Percentiles rank a stretch among this genome's conserved stretches.
phyloP scores from a whole-genome alignment of 1,140 invertebrate genomes.

The Hypothenemus hampei region DNA sequence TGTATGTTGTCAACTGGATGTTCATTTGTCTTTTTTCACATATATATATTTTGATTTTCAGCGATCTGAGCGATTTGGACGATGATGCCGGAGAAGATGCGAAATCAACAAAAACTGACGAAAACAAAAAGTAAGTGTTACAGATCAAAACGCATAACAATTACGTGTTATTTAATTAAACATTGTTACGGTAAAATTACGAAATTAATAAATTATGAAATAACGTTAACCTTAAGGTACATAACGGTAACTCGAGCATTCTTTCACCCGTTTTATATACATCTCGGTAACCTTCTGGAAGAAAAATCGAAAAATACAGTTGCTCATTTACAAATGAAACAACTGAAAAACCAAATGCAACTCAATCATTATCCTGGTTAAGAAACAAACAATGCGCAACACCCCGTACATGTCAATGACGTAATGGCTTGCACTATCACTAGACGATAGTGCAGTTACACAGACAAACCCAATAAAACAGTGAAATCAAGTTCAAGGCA shows the following conservation, averaged over 20 bases:
- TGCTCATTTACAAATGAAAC: not conserved
- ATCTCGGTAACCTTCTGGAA: not conserved
- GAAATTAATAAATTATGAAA: constrained; percentile 6
- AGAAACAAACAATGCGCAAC: no score
- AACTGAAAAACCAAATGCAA: no score
- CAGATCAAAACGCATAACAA: no score
- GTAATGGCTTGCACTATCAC: constrained; percentile 9
- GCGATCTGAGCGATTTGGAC: constrained; percentile 53
- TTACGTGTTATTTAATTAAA: no score
- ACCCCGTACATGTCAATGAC: no score
- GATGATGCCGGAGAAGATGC: constrained; percentile 57
- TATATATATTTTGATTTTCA: constrained; percentile 45
- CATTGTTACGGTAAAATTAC: not conserved
- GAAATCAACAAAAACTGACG: constrained; percentile 57
- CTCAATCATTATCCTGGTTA: no score
- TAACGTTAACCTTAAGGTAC: constrained; percentile 9
- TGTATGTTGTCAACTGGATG: no score
- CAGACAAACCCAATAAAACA: constrained; percentile 26
- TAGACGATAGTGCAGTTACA: constrained; percentile 15
- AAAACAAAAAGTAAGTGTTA: constrained; percentile 62
- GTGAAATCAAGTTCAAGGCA: constrained; percentile 36
- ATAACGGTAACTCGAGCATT: constrained; percentile 10
- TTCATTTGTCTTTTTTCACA: no score
- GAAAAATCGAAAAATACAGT: not conserved
- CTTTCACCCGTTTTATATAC: constrained; percentile 9